Evolutionary conservation across 1,140 invertebrate genomes (phyloP), one percentile per base, ranked within the genome.

Genomic region (Brachionus paranguensis): DNA sequence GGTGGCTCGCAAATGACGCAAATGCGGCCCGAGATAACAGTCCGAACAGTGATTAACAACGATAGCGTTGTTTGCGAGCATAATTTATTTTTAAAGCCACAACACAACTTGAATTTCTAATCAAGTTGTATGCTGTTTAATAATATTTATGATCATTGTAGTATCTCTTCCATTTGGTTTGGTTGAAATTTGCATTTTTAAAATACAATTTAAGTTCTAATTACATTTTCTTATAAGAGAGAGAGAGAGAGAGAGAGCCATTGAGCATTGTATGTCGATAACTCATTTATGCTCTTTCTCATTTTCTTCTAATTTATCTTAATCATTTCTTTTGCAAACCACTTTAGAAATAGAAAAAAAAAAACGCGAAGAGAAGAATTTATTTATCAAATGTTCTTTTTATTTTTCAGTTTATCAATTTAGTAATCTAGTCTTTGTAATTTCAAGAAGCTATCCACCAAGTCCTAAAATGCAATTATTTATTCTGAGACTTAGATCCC

Each of bases 121-220:
- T 60, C 53, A 72, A 72, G 41, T 72, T 72, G 68, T 45, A 43
- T 41, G 33, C 68, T 72, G 68, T 72, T 72, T 72, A 72, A 72
- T 72, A 72, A 72, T 72, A 72, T 68, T 68, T 68, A 68, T 33
- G 68, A 72, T 37, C 68, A 72, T 72, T 72, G 43, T 17, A 43
- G 17, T 68, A 33, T 68, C 33, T 68, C 33, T 68, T 72, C 68
- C 68, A 43, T 43, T 41, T 43, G 10, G 33, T 72, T 43, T 20
- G 41, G 14, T 43, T 17, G 37, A 43, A 72, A 72, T 72, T 72
- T 72, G 68, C 68, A 72, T 72, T 72, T 72, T 72, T 72, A 20
- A n/a, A 43, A 68, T 41, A 41, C 27, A 68, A 68, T 24, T 68
- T 37, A 68, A 43, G 37, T 72, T 72, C 33, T 72, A 72, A 72